A percentile compares a stretch with the other conserved stretches of the same genome.
These are phyloP conservation scores for Lypha dubia DNA, from an alignment of 2,888 invertebrate species.

Conservation along the genomic window DNA sequence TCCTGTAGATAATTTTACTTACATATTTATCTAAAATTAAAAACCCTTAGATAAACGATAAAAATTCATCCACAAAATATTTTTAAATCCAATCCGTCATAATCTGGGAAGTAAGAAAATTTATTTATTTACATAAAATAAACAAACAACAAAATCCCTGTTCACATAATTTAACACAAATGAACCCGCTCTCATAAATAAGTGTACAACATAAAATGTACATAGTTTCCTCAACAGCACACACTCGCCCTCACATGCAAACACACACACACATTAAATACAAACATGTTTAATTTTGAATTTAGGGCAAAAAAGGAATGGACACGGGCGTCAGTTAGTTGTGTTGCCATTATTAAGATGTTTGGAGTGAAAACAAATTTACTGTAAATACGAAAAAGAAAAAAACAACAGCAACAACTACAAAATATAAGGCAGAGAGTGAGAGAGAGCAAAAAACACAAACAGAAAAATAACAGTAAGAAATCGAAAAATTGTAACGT, in stretches of 20 bases:
- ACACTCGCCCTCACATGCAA: background rate
- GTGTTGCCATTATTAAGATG: background rate
- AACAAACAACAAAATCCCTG: background rate
- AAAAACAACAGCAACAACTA: background rate
- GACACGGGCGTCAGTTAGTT: background rate
- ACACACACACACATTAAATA: background rate
- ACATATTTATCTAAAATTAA: background rate
- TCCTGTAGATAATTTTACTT: too few species aligned
- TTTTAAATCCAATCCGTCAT: background rate
- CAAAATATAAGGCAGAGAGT: background rate
- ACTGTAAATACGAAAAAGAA: background rate
- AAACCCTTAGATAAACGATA: too few species aligned
- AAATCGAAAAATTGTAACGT: conserved; percentile 15
- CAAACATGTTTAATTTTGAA: background rate
- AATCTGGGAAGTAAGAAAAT: background rate
- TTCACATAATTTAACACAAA: background rate
- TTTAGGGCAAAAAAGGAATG: background rate
- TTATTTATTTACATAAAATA: background rate
- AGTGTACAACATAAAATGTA: background rate
- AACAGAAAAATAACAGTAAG: background rate
- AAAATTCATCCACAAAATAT: background rate
- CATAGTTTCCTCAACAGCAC: background rate
- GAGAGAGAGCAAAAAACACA: background rate
- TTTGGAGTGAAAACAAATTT: background rate
- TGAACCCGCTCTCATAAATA: background rate